Evolutionary conservation across 1,140 invertebrate species (phyloP), one percentile per base, ranked within the genome.

Genomic region (Campoletis sonorensis): DNA sequence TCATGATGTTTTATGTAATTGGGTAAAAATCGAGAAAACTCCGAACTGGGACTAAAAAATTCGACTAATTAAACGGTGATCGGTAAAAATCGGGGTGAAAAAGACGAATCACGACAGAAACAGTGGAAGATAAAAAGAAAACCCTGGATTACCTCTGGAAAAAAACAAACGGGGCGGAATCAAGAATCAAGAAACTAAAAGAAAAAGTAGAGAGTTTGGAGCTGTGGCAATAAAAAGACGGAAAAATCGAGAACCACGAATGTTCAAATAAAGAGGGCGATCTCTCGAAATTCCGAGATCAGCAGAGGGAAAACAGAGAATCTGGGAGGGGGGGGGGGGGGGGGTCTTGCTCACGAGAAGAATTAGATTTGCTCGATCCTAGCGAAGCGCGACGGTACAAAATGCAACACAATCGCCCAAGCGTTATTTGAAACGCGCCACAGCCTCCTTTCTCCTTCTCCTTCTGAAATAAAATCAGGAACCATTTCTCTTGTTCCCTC

Each of bases 361-460:
- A 90, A 90, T 90, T 89, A 89, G 87, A 89, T 90, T 90, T 89
- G 85, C 89, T 88, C 86, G 86, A 79, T 84, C 87, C 86, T 88
- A 89, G 86, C 88, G 86, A 89, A 90, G 88, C 89, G 88, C 85
- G 84, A 89, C 88, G 87, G 84, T 33, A 85, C 88, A 90, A 84
- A 90, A 89, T 89, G 88, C 88, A 89, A 88, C 88, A 88, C 88
- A 87, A 89, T 90, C 85, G 67, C 8, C 27, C 86, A 83, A 84
- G 73, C 85, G 88, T 89, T 88, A 90, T 90, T 90, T 85, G 86
- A 90, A 89, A 88, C 89, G 86, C 88, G 88, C 58, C 76, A 58
- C 87, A 85, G 85, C 84, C 87, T 88, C 82, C 85, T 87, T 86
- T 86, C 18, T 70, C 23, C 2, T 70, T 33, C 11, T 27, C n/a